These are phyloP conservation scores for Kryptolebias marmoratus DNA, from an alignment of 2,113 vertebrate genomes.

Conservation along the genomic window DNA sequence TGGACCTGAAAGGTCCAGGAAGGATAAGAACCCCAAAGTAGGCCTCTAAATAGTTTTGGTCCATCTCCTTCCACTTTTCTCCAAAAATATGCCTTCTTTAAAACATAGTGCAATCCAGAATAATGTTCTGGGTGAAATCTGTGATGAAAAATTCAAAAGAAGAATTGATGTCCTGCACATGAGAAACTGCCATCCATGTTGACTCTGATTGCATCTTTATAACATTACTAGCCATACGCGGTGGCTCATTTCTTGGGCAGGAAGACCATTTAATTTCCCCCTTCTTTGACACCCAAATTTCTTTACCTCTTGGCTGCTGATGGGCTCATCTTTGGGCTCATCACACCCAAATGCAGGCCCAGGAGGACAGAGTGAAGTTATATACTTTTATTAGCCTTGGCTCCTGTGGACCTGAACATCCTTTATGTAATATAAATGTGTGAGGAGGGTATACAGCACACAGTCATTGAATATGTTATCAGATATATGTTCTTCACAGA, in stretches of 20 bases:
- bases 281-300: slow-evolving; percentile 15
- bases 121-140: slow-evolving; percentile 8
- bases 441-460: too few species aligned
- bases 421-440: too few species aligned
- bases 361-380: background rate
- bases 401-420: too few species aligned
- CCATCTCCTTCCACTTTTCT: slow-evolving; percentile 19
- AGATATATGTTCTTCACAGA: background rate
- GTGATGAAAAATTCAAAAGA: background rate
- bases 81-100: slow-evolving; percentile 14
- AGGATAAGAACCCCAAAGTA: slow-evolving; percentile 16
- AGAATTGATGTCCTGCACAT: slow-evolving; percentile 11
- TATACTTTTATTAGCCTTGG: too few species aligned
- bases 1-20: slow-evolving; percentile 26
- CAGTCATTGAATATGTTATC: background rate
- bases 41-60: slow-evolving; percentile 10
- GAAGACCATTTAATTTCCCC: background rate
- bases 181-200: background rate
- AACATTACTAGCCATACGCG: background rate
- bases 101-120: slow-evolving; percentile 4
- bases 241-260: background rate
- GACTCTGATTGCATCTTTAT: slow-evolving; percentile 11
- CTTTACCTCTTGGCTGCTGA: background rate
- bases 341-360: background rate
- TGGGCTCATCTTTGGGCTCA: background rate